Percentiles rank a stretch among this genome's conserved stretches.
phyloP scores from a whole-genome alignment of 2,113 vertebrate genomes.

The Periophthalmodon schlosseri region DNA sequence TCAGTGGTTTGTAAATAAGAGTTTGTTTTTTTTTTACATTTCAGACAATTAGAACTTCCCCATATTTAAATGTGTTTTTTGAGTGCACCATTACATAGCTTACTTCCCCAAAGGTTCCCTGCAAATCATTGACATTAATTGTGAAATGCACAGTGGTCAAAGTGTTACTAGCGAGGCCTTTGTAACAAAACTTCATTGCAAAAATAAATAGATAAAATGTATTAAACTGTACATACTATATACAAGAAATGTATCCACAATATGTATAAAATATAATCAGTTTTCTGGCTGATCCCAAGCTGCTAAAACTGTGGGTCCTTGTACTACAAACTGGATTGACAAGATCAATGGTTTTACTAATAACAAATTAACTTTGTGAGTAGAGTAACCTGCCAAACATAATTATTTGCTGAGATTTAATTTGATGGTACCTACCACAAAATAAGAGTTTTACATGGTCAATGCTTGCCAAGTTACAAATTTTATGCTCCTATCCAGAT shows the following conservation, averaged over 20 bases:
- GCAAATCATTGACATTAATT: not conserved
- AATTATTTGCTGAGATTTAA: no score
- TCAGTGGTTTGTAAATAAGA: not conserved
- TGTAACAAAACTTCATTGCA: conserved; percentile 16
- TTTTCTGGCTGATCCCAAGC: conserved; percentile 13
- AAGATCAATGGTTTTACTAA: not conserved
- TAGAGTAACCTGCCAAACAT: no score
- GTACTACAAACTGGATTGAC: not conserved
- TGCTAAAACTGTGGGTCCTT: conserved; percentile 27
- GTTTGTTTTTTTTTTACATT: no score
- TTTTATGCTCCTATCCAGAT: no score
- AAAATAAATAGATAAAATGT: conserved; percentile 63
- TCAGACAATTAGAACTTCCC: not conserved
- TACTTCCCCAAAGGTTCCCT: not conserved
- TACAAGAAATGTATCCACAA: conserved; percentile 43
- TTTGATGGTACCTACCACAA: no score
- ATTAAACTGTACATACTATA: conserved; percentile 56
- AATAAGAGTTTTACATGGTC: no score
- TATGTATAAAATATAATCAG: conserved; percentile 30
- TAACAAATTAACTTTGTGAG: no score
- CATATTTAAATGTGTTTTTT: not conserved
- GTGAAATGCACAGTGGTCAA: not conserved
- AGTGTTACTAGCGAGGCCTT: not conserved
- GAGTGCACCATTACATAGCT: not conserved
- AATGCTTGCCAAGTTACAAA: no score